Base-by-base conservation (phyloP, 2,113 vertebrate species). In the Elephas maximus region DNA sequence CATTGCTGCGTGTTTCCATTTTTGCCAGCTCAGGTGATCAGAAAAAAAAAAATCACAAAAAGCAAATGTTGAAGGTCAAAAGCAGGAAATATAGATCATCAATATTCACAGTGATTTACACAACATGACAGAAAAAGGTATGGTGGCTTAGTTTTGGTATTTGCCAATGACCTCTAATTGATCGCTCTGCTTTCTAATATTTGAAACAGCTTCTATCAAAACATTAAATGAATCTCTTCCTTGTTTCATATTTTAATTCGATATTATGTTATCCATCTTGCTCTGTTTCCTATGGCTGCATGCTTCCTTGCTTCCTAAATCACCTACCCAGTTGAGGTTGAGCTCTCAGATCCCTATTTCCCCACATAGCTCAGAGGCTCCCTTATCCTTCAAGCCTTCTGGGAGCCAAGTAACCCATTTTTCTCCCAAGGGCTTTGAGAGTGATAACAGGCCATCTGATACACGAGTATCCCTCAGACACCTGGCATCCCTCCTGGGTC, bases 71-170 rank as follows among this genome's bases (percentile, higher is more conserved):
- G 63, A 62, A 81, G 45, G 80, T 90, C 63, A 41, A 23, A 18
- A 86, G 18, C 20, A 2, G 1, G 60, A 48, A 80, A 41, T 9
- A 6, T 1, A 11, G 73, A 44, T 0, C 6, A 8, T 65, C n/a
- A 7, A 26, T 18, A 26, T 28, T 30, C 85, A 53, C 12, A 0
- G 48, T 3, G 41, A 62, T 3, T 73, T 4, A 17, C 33, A 15
- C 5, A 21, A 4, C 18, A 0, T 5, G 33, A 30, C 30, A 51
- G 14, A 17, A 10, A 37, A 62, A 8, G 15, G 24, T 5, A 12
- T 1, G 5, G 15, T 3, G 15, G 4, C 57, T 67, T 28, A 26
- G 26, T 2, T 0, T 3, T 0, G 20, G 10, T 8, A 11, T 37
- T 33, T 6, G 53, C 4, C 44, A 14, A 8, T 23, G 5, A 0